Percentiles rank a stretch among this genome's conserved stretches.
phyloP scores from a whole-genome alignment of 2,113 vertebrate species.

The Capreolus pygargus region DNA sequence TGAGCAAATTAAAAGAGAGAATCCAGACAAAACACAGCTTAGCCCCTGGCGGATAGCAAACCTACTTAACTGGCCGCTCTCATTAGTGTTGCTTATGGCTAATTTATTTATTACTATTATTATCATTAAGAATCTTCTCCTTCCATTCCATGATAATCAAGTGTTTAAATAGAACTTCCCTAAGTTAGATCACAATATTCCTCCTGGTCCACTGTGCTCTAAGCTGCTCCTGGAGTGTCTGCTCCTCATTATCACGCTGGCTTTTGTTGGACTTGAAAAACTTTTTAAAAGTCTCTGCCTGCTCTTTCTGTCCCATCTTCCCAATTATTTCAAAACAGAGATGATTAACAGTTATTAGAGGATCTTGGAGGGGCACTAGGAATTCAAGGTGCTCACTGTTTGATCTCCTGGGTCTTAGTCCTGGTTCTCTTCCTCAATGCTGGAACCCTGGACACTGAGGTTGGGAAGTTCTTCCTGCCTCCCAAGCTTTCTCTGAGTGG shows the following conservation, averaged over 20 bases:
- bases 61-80: accelerated
- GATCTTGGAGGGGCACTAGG: not conserved
- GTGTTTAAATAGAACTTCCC: not conserved
- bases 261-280: not conserved
- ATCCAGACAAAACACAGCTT: not conserved
- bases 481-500: not conserved
- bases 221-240: not conserved
- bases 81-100: not conserved
- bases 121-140: not conserved
- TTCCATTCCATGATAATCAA: not conserved
- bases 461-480: not conserved
- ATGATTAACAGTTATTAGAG: not conserved
- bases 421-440: not conserved
- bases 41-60: not conserved
- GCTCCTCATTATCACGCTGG: not conserved
- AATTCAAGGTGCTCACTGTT: not conserved
- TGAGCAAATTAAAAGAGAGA: not conserved
- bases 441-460: not conserved
- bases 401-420: not conserved
- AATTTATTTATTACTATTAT: not conserved
- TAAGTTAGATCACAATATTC: not conserved
- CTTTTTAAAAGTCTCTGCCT: not conserved
- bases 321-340: not conserved
- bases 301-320: not conserved
- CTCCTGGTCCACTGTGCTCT: accelerated